Base-by-base conservation (phyloP, 2,113 vertebrate species). In the Aegotheles bennettii region DNA sequence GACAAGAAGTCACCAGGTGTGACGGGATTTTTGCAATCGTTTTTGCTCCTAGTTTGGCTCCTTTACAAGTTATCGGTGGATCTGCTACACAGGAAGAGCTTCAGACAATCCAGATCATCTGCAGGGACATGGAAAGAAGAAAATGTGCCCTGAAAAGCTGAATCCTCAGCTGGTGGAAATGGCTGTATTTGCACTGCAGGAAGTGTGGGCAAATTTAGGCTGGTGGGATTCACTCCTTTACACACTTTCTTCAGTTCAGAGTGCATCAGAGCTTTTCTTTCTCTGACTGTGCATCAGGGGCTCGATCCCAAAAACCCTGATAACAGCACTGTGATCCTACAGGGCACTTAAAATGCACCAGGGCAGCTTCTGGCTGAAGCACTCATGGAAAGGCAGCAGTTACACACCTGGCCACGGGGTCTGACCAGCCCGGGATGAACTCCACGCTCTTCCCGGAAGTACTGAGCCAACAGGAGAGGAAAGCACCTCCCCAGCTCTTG, bases 41-140 rank as follows among this genome's bases (percentile, higher is more conserved):
- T 83, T 54, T n/a, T 87, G 76, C 83, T 94, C 53, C 74, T 42
- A 2, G 31, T 81, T 94, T 81, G 84, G 69, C 89, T 93, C 60
- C 94, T 64, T 83, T 93, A 71, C 94, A 95, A 64, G 73, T 73
- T 85, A 83, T 96, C 40, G 0, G 65, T 29, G 64, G 24, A 95
- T 93, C 92, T 94, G 61, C 40, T 61, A 2, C 3, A 28, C 10
- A 54, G 84, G 42, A 85, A 73, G 69, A 85, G 18, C 38, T 88
- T 84, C 79, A 90, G 69, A 79, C 35, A 84, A 38, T 61, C 29
- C 73, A 53, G 40, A 65, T 82, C 76, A 89, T 92, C 50, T 78
- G 18, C 19, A 90, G 59, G 75, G 79, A 83, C 43, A 53, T 9
- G 36, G 77, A 60, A 81, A 81, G 73, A 77, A 61, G 47, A 77